These are phyloP conservation scores for Barnardius zonarius DNA, from an alignment of 2,113 vertebrate genomes.

Conservation along the genomic window DNA sequence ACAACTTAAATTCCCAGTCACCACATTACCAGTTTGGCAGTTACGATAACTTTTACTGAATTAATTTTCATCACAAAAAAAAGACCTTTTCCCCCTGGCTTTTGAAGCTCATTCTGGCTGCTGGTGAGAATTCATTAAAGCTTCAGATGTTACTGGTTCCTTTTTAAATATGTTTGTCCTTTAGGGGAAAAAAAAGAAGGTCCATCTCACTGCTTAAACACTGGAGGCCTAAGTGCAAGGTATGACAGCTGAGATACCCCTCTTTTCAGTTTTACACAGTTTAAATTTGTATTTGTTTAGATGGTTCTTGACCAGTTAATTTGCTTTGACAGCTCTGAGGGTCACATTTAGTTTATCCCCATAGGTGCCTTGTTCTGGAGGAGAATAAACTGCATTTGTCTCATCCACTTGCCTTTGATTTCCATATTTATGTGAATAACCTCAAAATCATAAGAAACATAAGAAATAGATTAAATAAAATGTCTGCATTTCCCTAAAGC, in stretches of 20 bases:
- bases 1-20: neutral
- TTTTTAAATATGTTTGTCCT: neutral
- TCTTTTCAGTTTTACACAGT: neutral
- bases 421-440: neutral
- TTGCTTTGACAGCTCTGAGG: conserved; percentile 41
- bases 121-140: conserved; percentile 7
- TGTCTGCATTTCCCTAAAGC: neutral
- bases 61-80: conserved; percentile 29
- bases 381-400: conserved; percentile 11
- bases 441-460: neutral
- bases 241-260: neutral
- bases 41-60: neutral
- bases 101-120: neutral
- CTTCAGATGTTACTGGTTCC: neutral
- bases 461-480: conserved; percentile 1
- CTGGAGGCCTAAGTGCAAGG: conserved; percentile 19
- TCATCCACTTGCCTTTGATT: conserved; percentile 27
- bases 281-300: neutral
- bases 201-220: neutral
- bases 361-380: conserved; percentile 27
- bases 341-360: conserved; percentile 58
- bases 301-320: conserved; percentile 30
- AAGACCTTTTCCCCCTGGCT: neutral
- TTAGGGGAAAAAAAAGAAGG: neutral
- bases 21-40: neutral